These are phyloP conservation scores for Alosa sapidissima DNA, from an alignment of 2,797 vertebrate genomes.

Conservation along the genomic window DNA sequence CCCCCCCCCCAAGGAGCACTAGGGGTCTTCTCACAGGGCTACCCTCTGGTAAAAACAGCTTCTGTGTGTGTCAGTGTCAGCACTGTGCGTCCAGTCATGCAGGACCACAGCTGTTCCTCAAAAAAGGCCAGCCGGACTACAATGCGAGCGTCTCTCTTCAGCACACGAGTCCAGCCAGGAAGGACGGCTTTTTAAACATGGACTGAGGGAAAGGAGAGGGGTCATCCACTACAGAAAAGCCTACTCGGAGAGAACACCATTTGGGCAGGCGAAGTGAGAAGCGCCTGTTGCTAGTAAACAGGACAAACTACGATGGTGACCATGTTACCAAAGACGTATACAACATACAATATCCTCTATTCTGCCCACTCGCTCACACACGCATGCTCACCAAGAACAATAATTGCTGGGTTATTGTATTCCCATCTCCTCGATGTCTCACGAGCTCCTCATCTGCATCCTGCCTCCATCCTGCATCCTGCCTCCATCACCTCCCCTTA, in stretches of 20 bases:
- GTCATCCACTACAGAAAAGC: background rate
- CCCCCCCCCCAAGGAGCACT: too few species aligned
- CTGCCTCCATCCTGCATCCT: background rate
- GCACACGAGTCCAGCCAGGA: background rate
- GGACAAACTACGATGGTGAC: background rate
- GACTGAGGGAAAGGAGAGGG: background rate
- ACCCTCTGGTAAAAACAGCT: background rate
- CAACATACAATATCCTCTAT: background rate
- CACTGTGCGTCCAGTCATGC: background rate
- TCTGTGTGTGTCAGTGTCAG: background rate
- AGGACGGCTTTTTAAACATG: background rate
- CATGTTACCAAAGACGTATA: background rate
- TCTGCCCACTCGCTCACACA: background rate
- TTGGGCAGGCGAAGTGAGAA: background rate
- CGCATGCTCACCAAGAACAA: too few species aligned
- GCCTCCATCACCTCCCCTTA: background rate
- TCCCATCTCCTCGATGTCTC: background rate
- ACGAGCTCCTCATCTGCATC: background rate
- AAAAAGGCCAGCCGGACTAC: background rate
- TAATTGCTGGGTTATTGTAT: background rate
- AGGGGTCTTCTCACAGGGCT: background rate
- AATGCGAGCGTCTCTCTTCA: background rate
- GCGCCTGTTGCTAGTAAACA: background rate
- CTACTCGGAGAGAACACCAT: background rate
- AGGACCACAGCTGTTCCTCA: constrained; percentile 23